These are phyloP conservation scores for Branchipolynoe longqiensis DNA, from an alignment of 2,888 invertebrate genomes.

Conservation along the genomic window DNA sequence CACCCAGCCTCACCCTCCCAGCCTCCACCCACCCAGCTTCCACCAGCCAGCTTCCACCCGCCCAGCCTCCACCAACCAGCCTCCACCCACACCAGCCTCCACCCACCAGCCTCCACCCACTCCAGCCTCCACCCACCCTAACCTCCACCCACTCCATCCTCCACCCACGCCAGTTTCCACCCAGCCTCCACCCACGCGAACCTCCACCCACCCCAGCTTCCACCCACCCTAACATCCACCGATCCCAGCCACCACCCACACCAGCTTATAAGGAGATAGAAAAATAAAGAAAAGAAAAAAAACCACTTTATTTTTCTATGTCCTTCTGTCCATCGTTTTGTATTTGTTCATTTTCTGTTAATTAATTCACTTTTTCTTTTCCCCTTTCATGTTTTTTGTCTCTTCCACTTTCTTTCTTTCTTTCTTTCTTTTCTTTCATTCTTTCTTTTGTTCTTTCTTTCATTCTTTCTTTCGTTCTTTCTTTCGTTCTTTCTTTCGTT, in stretches of 20 bases:
- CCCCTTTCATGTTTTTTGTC: too few species aligned
- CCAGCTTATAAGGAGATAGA: not conserved
- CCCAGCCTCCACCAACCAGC: not conserved
- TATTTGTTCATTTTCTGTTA: too few species aligned
- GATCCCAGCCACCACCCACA: not conserved
- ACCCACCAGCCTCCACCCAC: not conserved
- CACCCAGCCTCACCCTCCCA: not conserved
- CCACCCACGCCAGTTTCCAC: not conserved
- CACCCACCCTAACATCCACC: slow-evolving; percentile 5
- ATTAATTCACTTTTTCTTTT: too few species aligned
- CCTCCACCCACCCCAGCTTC: not conserved
- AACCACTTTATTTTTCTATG: too few species aligned
- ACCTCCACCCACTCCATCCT: not conserved
- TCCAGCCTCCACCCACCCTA: not conserved
- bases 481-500: too few species aligned
- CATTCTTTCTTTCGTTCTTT: too few species aligned
- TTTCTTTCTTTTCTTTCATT: too few species aligned
- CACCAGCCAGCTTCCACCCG: not conserved
- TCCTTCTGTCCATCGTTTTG: too few species aligned
- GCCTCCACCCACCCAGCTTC: not conserved
- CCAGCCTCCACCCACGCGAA: not conserved
- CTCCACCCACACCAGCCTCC: not conserved
- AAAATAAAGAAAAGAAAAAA: too few species aligned
- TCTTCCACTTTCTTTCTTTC: too few species aligned
- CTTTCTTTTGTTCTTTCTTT: too few species aligned